Base-by-base conservation (phyloP, 2,888 invertebrate genomes). In the Drosophila prostipennis region DNA sequence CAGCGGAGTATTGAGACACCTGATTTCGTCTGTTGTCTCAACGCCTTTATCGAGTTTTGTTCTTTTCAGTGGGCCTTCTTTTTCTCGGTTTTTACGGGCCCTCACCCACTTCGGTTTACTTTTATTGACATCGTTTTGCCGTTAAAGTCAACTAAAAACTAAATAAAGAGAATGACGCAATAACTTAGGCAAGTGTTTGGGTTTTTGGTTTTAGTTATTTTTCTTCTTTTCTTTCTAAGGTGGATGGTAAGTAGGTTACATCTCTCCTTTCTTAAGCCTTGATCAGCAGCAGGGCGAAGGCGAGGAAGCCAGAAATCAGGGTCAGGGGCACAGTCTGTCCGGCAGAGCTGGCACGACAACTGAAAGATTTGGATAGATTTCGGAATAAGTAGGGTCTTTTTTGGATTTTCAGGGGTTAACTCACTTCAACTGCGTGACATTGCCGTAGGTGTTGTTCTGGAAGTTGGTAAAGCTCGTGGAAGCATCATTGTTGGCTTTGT, bases 91-190 rank as follows among this genome's bases (percentile, higher is more conserved):
- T 19, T 34, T 10, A n/a, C 6, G 40, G 40, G 32, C 40, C 29
- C 29, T 55, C 49, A 36, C 71, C 61, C 39, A 29, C n/a, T 32
- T 42, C 11, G 56, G 40, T 71, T 71, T 36, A 63, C 34, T 55
- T 64, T 71, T 71, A 71, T 71, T 51, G 68, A 68, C 65, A 67
- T 48, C 37, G 14, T 63, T 32, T 37, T 29, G 34, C 61, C 61
- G 59, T 48, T 53, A 77, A 72, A 78, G 74, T 70, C 73, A 78
- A 70, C 84, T 86, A 86, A 71, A 83, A 80, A 86, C 84, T 86
- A 83, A 86, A 83, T 80, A 82, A 86, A 82, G 40, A 63, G 46
- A 54, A 48, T 69, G 69, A 69, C 52, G 46, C 55, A 69, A 48
- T 59, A 46, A 52, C 64, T 65, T 36, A 23, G 64, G 60, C 53